These are phyloP conservation scores for Danaus melanippus DNA, from an alignment of 1,140 invertebrate genomes.

Conservation along the genomic window DNA sequence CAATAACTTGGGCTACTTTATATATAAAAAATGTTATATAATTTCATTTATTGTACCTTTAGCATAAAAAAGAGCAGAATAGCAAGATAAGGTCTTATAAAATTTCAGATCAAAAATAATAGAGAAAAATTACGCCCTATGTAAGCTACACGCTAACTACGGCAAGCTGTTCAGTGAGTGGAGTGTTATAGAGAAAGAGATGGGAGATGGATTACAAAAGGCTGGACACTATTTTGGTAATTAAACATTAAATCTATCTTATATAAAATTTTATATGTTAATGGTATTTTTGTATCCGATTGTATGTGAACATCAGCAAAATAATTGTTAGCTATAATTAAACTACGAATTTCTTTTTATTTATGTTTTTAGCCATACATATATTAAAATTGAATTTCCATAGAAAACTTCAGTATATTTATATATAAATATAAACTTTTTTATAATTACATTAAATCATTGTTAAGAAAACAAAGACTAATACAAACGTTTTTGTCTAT, in stretches of 20 bases:
- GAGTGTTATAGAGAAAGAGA: conserved; percentile 87
- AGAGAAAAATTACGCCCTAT: conserved; percentile 84
- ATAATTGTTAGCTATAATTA: no score
- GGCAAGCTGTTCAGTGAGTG: conserved; percentile 89
- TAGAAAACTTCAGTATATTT: no score
- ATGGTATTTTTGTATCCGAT: not conserved
- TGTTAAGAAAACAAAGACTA: not conserved
- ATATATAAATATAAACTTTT: no score
- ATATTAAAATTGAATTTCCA: no score
- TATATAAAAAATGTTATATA: no score
- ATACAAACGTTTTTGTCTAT: not conserved
- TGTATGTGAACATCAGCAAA: not conserved
- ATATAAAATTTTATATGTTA: not conserved
- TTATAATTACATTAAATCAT: no score
- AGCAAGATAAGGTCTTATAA: not conserved
- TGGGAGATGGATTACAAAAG: conserved; percentile 85
- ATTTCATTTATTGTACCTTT: no score
- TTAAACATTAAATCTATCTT: conserved; percentile 6
- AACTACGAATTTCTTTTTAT: no score
- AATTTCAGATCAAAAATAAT: conserved; percentile 78
- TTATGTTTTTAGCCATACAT: no score
- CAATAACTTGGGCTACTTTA: no score
- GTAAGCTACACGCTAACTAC: conserved; percentile 87
- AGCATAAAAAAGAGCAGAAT: no score
- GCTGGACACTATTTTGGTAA: conserved; percentile 74